phyloP scores from a whole-genome alignment of 2,888 invertebrate genomes.

The Formica aserva region DNA sequence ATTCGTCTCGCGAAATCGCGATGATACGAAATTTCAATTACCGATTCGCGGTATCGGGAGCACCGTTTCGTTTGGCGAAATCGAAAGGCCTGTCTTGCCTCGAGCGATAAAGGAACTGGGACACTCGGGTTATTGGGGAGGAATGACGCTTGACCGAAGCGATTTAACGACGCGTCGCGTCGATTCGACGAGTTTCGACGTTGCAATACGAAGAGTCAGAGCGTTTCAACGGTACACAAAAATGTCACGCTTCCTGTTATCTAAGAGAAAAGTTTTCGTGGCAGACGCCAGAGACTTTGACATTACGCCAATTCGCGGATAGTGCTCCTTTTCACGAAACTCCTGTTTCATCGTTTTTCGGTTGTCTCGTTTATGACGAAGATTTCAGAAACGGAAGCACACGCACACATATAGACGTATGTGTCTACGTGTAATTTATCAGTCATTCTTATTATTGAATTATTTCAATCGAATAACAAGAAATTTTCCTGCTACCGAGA shows the following conservation, averaged over 20 bases:
- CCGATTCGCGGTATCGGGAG: constrained; percentile 19
- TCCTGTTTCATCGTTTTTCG: constrained; percentile 20
- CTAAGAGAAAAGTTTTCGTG: constrained; percentile 47
- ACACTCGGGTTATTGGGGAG: constrained; percentile 27
- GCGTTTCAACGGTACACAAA: constrained; percentile 23
- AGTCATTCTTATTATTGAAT: constrained; percentile 4
- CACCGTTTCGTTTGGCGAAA: constrained; percentile 26
- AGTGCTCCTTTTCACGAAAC: constrained; percentile 25
- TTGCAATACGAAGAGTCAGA: neutral
- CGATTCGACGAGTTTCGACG: constrained; percentile 19
- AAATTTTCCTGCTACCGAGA: neutral
- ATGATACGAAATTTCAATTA: constrained; percentile 44
- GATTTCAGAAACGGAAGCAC: neutral
- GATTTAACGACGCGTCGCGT: constrained; percentile 26
- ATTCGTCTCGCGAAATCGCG: constrained; percentile 19
- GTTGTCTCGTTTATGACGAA: neutral
- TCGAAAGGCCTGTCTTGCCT: constrained; percentile 37
- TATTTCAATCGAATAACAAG: too few relatives aligned
- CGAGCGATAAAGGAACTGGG: constrained; percentile 40
- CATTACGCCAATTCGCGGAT: constrained; percentile 1
- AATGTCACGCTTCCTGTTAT: constrained; percentile 37
- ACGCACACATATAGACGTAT: neutral
- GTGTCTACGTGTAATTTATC: neutral
- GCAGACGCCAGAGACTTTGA: constrained; percentile 19
- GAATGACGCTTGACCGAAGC: constrained; percentile 41